A percentile compares a stretch with the other conserved stretches of the same genome.
These are phyloP conservation scores for Florisuga fusca DNA, from an alignment of 2,797 vertebrate species.

Conservation along the genomic window DNA sequence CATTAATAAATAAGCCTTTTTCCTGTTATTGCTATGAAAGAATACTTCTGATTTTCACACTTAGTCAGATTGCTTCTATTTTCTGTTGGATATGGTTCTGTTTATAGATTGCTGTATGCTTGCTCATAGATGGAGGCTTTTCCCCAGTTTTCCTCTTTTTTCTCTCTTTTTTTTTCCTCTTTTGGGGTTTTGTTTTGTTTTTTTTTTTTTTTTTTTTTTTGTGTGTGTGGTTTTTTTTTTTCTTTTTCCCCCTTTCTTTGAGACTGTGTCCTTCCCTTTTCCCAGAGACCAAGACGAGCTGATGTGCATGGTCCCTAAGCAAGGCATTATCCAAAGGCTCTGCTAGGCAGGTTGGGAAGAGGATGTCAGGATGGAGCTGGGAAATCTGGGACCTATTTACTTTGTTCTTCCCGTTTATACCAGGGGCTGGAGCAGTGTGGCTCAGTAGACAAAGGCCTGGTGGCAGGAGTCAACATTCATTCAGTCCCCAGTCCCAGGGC, in stretches of 20 bases:
- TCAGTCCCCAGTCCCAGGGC: not conserved
- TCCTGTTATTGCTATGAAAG: not conserved
- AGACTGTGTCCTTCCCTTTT: not conserved
- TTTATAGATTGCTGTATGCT: not conserved
- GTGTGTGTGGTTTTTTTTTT: too few relatives aligned
- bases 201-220: too few relatives aligned
- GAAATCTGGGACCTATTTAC: not conserved
- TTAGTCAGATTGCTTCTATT: not conserved
- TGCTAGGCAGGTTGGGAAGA: not conserved
- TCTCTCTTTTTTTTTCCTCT: too few relatives aligned
- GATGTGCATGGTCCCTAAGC: not conserved
- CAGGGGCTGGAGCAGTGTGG: not conserved
- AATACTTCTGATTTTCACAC: not conserved
- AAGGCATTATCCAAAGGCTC: accelerated
- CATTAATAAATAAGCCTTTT: not conserved
- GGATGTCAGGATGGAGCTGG: not conserved
- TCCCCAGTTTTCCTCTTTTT: not conserved
- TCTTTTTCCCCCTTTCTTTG: accelerated
- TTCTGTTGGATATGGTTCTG: not conserved
- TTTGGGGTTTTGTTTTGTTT: too few relatives aligned
- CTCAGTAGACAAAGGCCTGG: not conserved
- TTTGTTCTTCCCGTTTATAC: not conserved
- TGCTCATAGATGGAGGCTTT: not conserved
- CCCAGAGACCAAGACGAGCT: not conserved
- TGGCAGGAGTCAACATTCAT: not conserved